Conservation (phyloP, 2,797 vertebrate genomes). For the Allobates femoralis region DNA sequence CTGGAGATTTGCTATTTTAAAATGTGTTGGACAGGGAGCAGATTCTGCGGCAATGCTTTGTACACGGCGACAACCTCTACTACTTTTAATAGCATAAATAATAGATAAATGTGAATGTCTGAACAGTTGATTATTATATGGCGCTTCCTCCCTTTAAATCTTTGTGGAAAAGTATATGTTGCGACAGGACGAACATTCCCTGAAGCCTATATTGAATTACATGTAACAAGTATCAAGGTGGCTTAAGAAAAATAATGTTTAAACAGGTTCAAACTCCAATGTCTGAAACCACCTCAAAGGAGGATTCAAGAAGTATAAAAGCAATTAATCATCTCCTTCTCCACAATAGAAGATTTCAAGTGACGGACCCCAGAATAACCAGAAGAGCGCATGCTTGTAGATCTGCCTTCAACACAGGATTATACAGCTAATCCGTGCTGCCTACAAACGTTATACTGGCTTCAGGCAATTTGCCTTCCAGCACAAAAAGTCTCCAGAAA, state of each 20-base stretch:
- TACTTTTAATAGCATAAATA: slow-evolving; percentile 8
- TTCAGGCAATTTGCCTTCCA: slow-evolving; percentile 67
- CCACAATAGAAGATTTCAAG: slow-evolving; percentile 52
- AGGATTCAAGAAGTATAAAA: slow-evolving; percentile 67
- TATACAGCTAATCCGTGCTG: slow-evolving; percentile 64
- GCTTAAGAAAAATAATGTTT: slow-evolving; percentile 76
- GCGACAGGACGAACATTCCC: slow-evolving; percentile 74
- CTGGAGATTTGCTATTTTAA: neutral
- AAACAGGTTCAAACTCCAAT: slow-evolving; percentile 74
- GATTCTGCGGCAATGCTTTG: neutral
- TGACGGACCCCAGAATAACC: slow-evolving; percentile 47
- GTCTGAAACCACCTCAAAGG: slow-evolving; percentile 74
- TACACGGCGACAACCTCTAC: neutral
- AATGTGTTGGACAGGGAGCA: neutral
- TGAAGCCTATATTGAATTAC: slow-evolving; percentile 73
- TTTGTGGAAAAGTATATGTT: slow-evolving; percentile 61
- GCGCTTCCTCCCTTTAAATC: neutral
- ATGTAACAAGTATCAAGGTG: slow-evolving; percentile 72
- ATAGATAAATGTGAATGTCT: neutral
- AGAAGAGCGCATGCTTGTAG: slow-evolving; percentile 56
- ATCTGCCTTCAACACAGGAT: slow-evolving; percentile 48
- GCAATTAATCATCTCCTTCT: slow-evolving; percentile 59
- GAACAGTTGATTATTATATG: neutral
- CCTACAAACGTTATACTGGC: slow-evolving; percentile 59
- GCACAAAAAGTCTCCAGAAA: slow-evolving; percentile 57